These are phyloP conservation scores for Drosophila saltans DNA, from an alignment of 1,140 invertebrate species.

Conservation along the genomic window DNA sequence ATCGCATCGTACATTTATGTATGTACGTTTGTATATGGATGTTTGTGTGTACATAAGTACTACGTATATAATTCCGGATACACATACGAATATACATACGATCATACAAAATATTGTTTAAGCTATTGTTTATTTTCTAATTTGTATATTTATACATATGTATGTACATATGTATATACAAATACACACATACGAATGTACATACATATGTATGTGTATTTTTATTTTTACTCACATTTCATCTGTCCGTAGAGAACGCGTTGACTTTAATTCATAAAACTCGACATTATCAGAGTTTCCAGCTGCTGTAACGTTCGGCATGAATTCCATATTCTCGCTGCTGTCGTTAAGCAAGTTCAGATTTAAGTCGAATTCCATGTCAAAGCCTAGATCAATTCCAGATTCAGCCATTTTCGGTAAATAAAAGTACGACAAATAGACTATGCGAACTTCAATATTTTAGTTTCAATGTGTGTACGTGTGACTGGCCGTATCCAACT, in stretches of 20 bases:
- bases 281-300: conserved; percentile 82
- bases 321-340: conserved; percentile 85
- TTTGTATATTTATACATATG: neutral
- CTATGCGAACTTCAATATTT: neutral
- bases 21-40: neutral
- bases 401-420: conserved; percentile 84
- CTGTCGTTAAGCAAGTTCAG: conserved; percentile 84
- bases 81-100: neutral
- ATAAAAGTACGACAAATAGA: neutral
- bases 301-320: conserved; percentile 81
- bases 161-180: neutral
- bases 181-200: neutral
- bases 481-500: neutral
- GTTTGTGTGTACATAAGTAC: conserved; percentile 17
- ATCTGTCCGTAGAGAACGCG: conserved; percentile 43
- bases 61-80: neutral
- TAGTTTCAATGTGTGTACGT: neutral
- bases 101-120: neutral
- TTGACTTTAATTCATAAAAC: conserved; percentile 65
- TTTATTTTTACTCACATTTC: conserved; percentile 54
- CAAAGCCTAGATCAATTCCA: conserved; percentile 89
- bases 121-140: conserved; percentile 1
- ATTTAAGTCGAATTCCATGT: conserved; percentile 85
- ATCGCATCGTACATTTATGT: conserved; percentile 5
- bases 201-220: neutral